Conservation (phyloP, 2,888 invertebrate species). For the Taenaris catops region DNA sequence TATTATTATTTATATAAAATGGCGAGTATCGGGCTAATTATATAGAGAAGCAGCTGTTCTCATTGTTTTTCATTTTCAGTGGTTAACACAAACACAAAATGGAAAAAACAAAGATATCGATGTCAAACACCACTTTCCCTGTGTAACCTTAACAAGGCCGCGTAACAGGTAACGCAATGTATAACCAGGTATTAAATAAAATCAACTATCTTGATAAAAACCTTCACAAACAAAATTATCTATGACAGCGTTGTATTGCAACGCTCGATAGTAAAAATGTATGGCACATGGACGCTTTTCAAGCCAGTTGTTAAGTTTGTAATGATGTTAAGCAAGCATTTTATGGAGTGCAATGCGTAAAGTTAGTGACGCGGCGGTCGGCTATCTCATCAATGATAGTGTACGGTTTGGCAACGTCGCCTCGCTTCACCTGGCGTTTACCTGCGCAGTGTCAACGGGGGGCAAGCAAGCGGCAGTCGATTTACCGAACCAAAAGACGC, state of each 20-base stretch:
- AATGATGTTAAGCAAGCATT: conserved; percentile 34
- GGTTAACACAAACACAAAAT: neutral
- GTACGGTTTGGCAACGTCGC: conserved; percentile 76
- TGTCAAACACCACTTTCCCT: conserved; percentile 42
- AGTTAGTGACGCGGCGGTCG: conserved; percentile 48
- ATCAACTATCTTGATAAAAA: conserved; percentile 26
- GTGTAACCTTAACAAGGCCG: conserved; percentile 36
- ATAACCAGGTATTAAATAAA: conserved; percentile 25
- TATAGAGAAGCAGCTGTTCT: too few species aligned
- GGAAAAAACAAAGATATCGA: conserved; percentile 22
- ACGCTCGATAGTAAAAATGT: conserved; percentile 10
- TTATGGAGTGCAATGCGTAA: conserved; percentile 53
- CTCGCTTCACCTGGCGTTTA: conserved; percentile 72
- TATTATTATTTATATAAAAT: too few species aligned
- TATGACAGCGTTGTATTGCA: conserved; percentile 15
- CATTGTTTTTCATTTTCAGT: conserved; percentile 4
- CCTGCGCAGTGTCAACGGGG: conserved; percentile 76
- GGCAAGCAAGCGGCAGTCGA: conserved; percentile 60
- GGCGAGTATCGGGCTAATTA: too few species aligned
- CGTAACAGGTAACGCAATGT: conserved; percentile 40
- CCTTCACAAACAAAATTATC: conserved; percentile 22
- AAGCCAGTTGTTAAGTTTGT: conserved; percentile 2
- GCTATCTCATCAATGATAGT: conserved; percentile 76
- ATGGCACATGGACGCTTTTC: conserved; percentile 18
- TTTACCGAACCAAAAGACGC: conserved; percentile 57